phyloP scores from a whole-genome alignment of 2,113 vertebrate species.

The Cryptomyrus ogoouensis region DNA sequence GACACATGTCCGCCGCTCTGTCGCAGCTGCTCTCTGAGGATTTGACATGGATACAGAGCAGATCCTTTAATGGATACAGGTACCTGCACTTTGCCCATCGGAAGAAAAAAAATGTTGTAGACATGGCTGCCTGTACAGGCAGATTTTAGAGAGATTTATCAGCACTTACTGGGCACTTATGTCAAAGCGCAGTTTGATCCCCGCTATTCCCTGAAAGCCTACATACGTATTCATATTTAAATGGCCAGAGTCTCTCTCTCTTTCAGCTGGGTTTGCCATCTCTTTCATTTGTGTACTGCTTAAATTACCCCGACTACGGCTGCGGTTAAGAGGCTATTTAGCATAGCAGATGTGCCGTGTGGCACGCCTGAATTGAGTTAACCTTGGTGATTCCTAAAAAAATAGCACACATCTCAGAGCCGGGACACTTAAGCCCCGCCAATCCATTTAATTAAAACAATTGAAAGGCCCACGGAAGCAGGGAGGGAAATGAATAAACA shows the following conservation, averaged over 20 bases:
- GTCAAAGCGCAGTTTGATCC: background rate
- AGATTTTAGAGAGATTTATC: background rate
- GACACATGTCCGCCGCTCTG: background rate
- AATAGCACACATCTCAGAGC: conserved; percentile 16
- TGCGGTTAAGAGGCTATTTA: background rate
- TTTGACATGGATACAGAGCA: background rate
- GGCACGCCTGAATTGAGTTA: background rate
- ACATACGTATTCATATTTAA: background rate
- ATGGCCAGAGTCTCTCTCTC: background rate
- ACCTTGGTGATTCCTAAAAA: conserved; percentile 19
- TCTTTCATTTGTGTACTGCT: background rate
- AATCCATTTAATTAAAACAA: conserved; percentile 31
- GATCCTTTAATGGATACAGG: background rate
- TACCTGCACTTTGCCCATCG: background rate
- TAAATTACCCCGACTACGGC: background rate
- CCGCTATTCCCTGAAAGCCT: background rate
- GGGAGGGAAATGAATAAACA: background rate
- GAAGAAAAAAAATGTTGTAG: background rate
- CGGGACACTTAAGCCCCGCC: conserved; percentile 16
- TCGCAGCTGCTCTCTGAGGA: background rate
- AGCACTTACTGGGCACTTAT: background rate
- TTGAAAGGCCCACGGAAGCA: conserved; percentile 11
- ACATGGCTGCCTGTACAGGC: background rate
- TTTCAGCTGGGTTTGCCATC: background rate
- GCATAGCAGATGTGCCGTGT: background rate